These are phyloP conservation scores for Siniperca chuatsi DNA, from an alignment of 2,113 vertebrate species.

Conservation along the genomic window DNA sequence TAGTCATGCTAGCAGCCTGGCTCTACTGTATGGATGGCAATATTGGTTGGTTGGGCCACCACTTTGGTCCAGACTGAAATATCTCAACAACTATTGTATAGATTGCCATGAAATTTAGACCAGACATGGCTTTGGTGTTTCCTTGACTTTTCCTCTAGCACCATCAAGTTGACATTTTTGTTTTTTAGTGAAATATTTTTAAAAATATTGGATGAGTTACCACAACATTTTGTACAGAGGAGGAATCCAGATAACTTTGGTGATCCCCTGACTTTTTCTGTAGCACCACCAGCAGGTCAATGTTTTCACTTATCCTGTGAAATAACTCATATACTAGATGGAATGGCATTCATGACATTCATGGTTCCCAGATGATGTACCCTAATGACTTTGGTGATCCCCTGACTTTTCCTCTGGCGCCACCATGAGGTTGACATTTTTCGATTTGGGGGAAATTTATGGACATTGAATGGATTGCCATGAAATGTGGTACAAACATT, in stretches of 20 bases:
- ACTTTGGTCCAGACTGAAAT: slow-evolving; percentile 5
- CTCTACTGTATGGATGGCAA: background rate
- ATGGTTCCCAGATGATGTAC: background rate
- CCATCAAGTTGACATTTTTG: background rate
- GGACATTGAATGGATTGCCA: background rate
- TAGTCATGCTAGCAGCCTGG: background rate
- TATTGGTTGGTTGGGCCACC: background rate
- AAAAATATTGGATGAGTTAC: too few relatives aligned
- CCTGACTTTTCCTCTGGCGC: background rate
- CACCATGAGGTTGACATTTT: background rate
- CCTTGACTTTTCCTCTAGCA: background rate
- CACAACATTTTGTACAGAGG: background rate
- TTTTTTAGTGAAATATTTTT: background rate
- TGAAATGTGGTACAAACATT: background rate
- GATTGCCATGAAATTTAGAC: background rate
- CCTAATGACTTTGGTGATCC: background rate
- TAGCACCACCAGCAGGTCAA: background rate
- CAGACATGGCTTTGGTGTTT: background rate
- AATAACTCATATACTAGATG: background rate
- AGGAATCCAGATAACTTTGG: background rate
- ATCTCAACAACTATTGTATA: background rate
- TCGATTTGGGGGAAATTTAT: background rate
- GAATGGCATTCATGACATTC: background rate
- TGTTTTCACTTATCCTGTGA: background rate
- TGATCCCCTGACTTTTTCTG: background rate